Percentiles rank a stretch among this genome's conserved stretches.
These are phyloP conservation scores for Xenopus borealis DNA, from an alignment of 2,113 vertebrate genomes.

Conservation along the genomic window DNA sequence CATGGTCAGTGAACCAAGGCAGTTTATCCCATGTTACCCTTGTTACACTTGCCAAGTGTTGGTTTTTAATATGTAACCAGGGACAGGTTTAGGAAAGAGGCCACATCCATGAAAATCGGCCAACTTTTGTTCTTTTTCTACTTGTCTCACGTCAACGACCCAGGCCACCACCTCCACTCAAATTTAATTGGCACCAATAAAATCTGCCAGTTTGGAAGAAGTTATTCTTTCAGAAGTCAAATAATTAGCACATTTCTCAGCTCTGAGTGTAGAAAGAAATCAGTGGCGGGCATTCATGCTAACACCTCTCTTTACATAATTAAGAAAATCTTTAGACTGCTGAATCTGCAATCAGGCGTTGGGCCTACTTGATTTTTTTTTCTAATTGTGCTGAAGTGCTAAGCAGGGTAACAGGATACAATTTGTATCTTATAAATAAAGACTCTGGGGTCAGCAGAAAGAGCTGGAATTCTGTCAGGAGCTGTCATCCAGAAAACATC, in stretches of 20 bases:
- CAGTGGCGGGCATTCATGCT: background rate
- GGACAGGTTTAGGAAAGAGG: too few relatives aligned
- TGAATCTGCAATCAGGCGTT: too few relatives aligned
- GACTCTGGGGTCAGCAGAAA: constrained; percentile 34
- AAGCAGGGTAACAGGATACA: constrained; percentile 40
- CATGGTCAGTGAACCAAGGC: too few relatives aligned
- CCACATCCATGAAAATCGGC: too few relatives aligned
- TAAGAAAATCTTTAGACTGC: background rate
- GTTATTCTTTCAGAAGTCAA: background rate
- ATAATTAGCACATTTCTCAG: background rate
- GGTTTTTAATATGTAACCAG: too few relatives aligned
- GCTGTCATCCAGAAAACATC: constrained; percentile 34
- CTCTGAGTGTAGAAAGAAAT: background rate
- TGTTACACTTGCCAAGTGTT: too few relatives aligned
- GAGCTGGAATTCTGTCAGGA: constrained; percentile 39
- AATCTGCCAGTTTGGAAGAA: background rate
- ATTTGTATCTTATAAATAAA: constrained; percentile 41
- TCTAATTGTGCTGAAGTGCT: constrained; percentile 16
- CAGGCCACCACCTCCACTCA: too few relatives aligned
- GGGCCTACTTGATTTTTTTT: background rate
- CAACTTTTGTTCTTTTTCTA: too few relatives aligned
- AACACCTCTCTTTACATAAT: background rate
- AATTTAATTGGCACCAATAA: background rate
- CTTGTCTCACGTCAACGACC: too few relatives aligned
- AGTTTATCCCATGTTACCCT: too few relatives aligned